phyloP scores from a whole-genome alignment of 2,888 invertebrate species.

The Oxystoma pomonae region DNA sequence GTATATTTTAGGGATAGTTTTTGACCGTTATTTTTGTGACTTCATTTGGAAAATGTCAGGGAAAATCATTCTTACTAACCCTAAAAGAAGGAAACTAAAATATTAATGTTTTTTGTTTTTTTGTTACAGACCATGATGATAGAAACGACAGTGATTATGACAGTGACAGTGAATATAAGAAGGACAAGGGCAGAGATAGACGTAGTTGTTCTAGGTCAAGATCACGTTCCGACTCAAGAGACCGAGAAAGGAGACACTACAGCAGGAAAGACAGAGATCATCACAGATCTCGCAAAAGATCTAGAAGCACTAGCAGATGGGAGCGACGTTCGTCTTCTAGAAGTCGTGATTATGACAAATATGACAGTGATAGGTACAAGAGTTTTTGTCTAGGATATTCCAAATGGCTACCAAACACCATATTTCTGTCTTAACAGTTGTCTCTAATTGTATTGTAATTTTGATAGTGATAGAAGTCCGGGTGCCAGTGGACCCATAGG shows the following conservation, averaged over 20 bases:
- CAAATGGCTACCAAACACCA: constrained; percentile 31
- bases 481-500: constrained; percentile 41
- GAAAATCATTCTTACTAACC: too few species aligned
- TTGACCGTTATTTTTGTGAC: too few species aligned
- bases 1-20: too few species aligned
- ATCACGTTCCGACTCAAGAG: constrained; percentile 38
- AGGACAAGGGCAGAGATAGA: constrained; percentile 22
- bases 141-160: constrained; percentile 42
- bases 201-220: constrained; percentile 31
- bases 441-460: constrained; percentile 34
- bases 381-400: constrained; percentile 31
- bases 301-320: constrained; percentile 44
- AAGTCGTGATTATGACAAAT: constrained; percentile 44
- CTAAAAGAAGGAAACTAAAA: too few species aligned
- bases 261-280: constrained; percentile 39
- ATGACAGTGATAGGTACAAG: constrained; percentile 47
- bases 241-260: constrained; percentile 37
- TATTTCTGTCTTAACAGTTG: constrained; percentile 10
- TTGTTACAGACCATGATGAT: background rate
- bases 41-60: too few species aligned
- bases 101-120: background rate
- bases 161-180: constrained; percentile 41
- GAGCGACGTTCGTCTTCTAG: constrained; percentile 43
- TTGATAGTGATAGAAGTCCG: constrained; percentile 45
- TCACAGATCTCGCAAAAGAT: constrained; percentile 37